phyloP scores from a whole-genome alignment of 2,113 vertebrate species.

The Rhinoderma darwinii region DNA sequence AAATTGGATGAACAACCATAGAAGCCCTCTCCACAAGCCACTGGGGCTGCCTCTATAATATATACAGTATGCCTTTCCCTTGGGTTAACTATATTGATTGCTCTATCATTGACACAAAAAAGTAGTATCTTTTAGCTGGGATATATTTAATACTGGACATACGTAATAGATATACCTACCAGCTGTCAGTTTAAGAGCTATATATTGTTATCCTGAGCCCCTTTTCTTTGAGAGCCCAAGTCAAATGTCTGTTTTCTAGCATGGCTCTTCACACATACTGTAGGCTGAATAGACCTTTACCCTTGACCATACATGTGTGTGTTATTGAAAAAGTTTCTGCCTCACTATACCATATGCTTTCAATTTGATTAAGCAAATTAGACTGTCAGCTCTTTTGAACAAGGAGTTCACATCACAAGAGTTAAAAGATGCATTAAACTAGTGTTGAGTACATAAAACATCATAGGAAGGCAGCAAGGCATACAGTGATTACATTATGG shows the following conservation, averaged over 20 bases:
- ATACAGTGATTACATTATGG: conserved; percentile 25
- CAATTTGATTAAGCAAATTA: not conserved
- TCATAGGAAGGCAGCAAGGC: conserved; percentile 27
- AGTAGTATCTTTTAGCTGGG: not conserved
- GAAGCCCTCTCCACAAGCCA: too few relatives aligned
- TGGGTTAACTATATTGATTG: too few relatives aligned
- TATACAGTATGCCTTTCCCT: too few relatives aligned
- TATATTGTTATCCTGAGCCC: not conserved
- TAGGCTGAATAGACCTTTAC: not conserved
- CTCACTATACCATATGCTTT: not conserved
- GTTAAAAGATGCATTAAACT: not conserved
- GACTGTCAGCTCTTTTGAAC: not conserved
- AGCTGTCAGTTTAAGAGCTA: not conserved
- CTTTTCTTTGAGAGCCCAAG: not conserved
- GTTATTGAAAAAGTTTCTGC: not conserved
- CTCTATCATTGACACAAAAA: too few relatives aligned
- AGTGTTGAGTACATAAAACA: conserved; percentile 7
- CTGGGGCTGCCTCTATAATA: too few relatives aligned
- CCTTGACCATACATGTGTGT: not conserved
- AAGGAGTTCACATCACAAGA: not conserved
- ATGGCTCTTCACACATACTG: not conserved
- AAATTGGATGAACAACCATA: too few relatives aligned
- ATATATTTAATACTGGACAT: not conserved
- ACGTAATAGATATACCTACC: not conserved
- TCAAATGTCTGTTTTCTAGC: not conserved